Conservation (phyloP, 2,888 invertebrate species). For the Lasioglossum villosulum region DNA sequence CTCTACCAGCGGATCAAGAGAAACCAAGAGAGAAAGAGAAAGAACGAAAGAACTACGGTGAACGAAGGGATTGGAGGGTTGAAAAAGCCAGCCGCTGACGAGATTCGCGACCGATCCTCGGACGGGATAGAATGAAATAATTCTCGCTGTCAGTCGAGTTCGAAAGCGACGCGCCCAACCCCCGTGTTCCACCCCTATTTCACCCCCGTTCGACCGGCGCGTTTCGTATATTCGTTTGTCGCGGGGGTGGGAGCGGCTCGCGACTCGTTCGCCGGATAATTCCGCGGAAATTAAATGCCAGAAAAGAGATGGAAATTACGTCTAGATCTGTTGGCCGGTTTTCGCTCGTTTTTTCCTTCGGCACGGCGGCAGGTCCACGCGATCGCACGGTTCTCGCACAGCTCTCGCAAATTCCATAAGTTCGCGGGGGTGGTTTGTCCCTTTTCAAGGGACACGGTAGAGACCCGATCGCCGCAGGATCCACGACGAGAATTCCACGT, state of each 20-base stretch:
- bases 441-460: not conserved
- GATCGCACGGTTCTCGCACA: not conserved
- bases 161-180: conserved; percentile 18
- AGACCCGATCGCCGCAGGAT: not conserved
- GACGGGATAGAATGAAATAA: conserved; percentile 57
- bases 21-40: not conserved
- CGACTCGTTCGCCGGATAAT: conserved; percentile 56
- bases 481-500: conserved; percentile 14
- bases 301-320: conserved; percentile 56
- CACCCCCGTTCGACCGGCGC: conserved; percentile 26
- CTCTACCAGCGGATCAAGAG: conserved; percentile 19
- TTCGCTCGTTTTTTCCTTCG: conserved; percentile 18
- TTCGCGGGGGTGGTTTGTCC: not conserved
- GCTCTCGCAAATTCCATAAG: not conserved
- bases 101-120: conserved; percentile 51
- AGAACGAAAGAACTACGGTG: not conserved
- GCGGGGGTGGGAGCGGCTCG: conserved; percentile 4
- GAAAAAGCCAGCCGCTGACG: conserved; percentile 33
- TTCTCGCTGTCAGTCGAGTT: conserved; percentile 54
- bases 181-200: not conserved
- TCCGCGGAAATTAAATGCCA: conserved; percentile 60
- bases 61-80: not conserved
- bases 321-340: conserved; percentile 46
- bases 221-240: conserved; percentile 48
- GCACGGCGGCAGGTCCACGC: not conserved